These are phyloP conservation scores for Papilio glaucus DNA, from an alignment of 1,140 invertebrate genomes.

Conservation along the genomic window DNA sequence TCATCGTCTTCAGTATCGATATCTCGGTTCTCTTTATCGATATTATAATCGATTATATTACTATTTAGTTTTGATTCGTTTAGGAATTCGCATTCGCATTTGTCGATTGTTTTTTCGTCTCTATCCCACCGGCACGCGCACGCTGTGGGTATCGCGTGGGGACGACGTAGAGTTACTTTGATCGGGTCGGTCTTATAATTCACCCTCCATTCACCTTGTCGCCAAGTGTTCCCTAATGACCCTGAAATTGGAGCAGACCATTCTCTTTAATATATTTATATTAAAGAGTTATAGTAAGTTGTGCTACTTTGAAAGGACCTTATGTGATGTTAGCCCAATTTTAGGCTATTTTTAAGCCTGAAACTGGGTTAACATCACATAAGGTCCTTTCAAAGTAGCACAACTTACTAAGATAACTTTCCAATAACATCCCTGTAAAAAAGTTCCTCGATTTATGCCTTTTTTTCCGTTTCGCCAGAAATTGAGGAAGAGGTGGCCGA, in stretches of 20 bases:
- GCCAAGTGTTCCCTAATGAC: slow-evolving; percentile 79
- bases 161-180: slow-evolving; percentile 57
- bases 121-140: slow-evolving; percentile 41
- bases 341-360: too few relatives aligned
- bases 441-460: too few relatives aligned
- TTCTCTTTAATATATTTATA: too few relatives aligned
- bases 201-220: slow-evolving; percentile 77
- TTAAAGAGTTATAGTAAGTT: too few relatives aligned
- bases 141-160: slow-evolving; percentile 39
- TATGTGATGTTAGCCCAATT: too few relatives aligned
- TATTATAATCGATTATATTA: slow-evolving; percentile 35
- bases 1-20: slow-evolving; percentile 40
- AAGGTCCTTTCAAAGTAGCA: too few relatives aligned
- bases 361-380: too few relatives aligned
- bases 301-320: too few relatives aligned
- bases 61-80: slow-evolving; percentile 14
- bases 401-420: too few relatives aligned
- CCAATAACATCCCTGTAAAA: too few relatives aligned
- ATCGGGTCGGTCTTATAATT: slow-evolving; percentile 66
- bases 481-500: too few relatives aligned
- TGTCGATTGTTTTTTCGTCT: slow-evolving; percentile 31
- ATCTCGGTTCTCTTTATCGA: slow-evolving; percentile 34
- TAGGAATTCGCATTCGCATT: slow-evolving; percentile 20
- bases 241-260: slow-evolving; percentile 58
- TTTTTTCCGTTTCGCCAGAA: too few relatives aligned